Base-by-base conservation (phyloP, 2,113 vertebrate species). In the Pterocles gutturalis region DNA sequence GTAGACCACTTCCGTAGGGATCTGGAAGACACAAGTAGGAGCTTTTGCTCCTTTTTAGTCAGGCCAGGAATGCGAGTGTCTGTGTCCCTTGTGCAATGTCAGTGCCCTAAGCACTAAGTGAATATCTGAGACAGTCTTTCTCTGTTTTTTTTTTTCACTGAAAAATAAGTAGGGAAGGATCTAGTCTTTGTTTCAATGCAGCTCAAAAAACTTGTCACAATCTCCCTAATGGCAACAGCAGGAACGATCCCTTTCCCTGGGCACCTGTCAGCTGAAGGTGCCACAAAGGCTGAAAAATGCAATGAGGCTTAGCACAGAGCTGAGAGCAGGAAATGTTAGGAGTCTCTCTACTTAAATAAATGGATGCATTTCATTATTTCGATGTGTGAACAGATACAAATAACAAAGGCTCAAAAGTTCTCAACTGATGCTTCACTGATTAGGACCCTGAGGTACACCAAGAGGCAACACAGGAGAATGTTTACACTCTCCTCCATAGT, bases 21-120 rank as follows among this genome's bases (percentile, higher is more conserved):
- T 54, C 29, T 22, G 31, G 34, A 71, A 86, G 57, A 19, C 0
- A 0, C 0, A 1, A 82, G n/a, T 24, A 10, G 9, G 17, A 57
- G 14, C 3, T 67, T 58, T 57, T 72, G 13, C 25, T 73, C 24
- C n/a, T 57, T 62, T 29, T 51, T 21, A 28, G n/a, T 88, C 62
- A n/a, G 66, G n/a, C 55, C 36, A 54, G 28, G 13, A 86, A 19
- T 45, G 53, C 46, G 48, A 58, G 38, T 0, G 0, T 11, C 13
- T 25, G 31, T 1, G 0, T 38, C 21, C 21, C 46, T 49, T 58
- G 24, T 45, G 60, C 71, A 29, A 8, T 10, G 31, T 49, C 57
- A 71, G 43, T 53, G 14, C 38, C 25, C 2, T 67, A 46, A 86
- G 18, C 33, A 31, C 65, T 11, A 19, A 66, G 6, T 22, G 18